These are phyloP conservation scores for Progne subis DNA, from an alignment of 2,113 vertebrate species.

Conservation along the genomic window DNA sequence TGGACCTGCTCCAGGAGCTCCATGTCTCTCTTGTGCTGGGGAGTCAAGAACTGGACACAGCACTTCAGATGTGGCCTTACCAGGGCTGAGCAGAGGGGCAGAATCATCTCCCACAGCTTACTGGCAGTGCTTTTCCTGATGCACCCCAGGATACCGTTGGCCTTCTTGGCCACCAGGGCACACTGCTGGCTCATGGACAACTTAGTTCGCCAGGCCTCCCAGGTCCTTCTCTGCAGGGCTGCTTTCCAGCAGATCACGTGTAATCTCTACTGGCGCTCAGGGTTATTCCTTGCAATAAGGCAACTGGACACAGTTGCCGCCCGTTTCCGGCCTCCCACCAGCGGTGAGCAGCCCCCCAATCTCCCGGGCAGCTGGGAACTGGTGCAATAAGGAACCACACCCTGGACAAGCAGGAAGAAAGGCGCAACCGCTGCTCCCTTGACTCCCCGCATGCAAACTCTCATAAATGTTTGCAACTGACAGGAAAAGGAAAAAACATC, in stretches of 20 bases:
- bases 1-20: background rate
- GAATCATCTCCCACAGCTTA: background rate
- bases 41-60: background rate
- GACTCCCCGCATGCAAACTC: rapidly evolving
- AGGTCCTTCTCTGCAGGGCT: background rate
- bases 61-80: background rate
- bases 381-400: rapidly evolving
- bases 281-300: background rate
- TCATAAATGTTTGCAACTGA: background rate
- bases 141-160: no score
- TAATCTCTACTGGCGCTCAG: background rate
- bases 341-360: background rate
- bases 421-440: rapidly evolving
- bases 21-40: background rate
- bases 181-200: background rate
- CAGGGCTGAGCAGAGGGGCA: background rate
- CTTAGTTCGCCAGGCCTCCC: background rate
- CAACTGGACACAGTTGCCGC: background rate
- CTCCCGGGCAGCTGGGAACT: rapidly evolving
- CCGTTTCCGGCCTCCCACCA: rapidly evolving
- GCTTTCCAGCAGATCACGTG: background rate
- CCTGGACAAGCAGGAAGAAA: no score
- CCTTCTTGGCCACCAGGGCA: background rate
- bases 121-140: background rate
- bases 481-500: background rate